A percentile compares a stretch with the other conserved stretches of the same genome.
Conservation (phyloP, 1,140 invertebrate genomes). For the Cyphomyrmex costatus region DNA sequence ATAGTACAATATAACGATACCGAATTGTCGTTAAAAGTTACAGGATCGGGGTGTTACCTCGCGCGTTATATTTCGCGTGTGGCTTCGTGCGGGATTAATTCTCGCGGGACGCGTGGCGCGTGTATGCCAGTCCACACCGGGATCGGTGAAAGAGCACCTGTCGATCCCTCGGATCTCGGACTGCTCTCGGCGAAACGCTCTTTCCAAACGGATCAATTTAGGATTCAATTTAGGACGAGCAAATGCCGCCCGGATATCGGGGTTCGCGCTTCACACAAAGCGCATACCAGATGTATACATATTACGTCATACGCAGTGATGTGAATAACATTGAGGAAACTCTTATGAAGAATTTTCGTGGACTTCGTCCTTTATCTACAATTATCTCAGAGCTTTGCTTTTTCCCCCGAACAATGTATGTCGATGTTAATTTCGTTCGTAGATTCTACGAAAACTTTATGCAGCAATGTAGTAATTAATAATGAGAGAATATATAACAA, state of each 20-base stretch:
- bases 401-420: not conserved
- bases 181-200: conserved; percentile 44
- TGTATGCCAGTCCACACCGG: not conserved
- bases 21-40: too few relatives aligned
- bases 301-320: not conserved
- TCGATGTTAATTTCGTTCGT: not conserved
- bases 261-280: conserved; percentile 4
- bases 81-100: conserved; percentile 46
- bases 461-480: not conserved
- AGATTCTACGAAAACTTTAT: not conserved
- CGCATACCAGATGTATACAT: not conserved
- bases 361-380: not conserved
- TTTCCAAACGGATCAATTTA: conserved; percentile 37
- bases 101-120: conserved; percentile 32
- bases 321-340: conserved; percentile 7
- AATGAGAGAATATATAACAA: not conserved
- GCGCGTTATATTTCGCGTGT: conserved; percentile 36
- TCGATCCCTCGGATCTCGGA: conserved; percentile 28
- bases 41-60: too few relatives aligned
- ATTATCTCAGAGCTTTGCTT: not conserved
- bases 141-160: conserved; percentile 38
- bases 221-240: conserved; percentile 46
- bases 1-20: too few relatives aligned
- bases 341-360: not conserved
- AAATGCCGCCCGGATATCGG: conserved; percentile 29